Evolutionary conservation across 2,888 invertebrate species (phyloP), one percentile per base, ranked within the genome.

Genomic region (Melikaiella ostensackeni): DNA sequence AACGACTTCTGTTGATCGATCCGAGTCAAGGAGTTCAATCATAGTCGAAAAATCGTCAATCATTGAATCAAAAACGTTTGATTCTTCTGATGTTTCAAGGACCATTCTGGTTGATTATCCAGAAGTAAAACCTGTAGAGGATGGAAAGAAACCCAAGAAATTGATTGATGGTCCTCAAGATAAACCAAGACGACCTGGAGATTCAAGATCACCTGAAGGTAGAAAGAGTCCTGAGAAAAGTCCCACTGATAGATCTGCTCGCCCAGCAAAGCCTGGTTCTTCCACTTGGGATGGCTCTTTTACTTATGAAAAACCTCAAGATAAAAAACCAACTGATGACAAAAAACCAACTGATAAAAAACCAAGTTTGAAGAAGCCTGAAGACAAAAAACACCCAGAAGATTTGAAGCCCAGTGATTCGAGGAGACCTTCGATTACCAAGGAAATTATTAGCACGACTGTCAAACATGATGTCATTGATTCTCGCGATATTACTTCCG

Each of bases 261-360:
- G 89, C 62, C 77, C 78, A 1, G 70, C 55, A 0, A 86, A 86
- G 77, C 80, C 81, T 2, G 80, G 80, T 9, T 81, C 80, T 30
- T 86, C 86, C 0, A 85, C 84, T 19, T 88, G 87, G 87, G 86
- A 87, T 50, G 88, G 86, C 30, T 85, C 86, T 2, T 87, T 88
- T 64, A 81, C 83, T n/a, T 79, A 83, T n/a, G 85, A 87, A 57
- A 84, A 85, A 75, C 77, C 83, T 1, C 19, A 27, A 0, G 79
- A 80, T 13, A 77, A 73, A 55, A 80, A 30, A 30, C 79, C 82
- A 1, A 46, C 30, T 11, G 76, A 82, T 63, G 77, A 80, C 27
- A 82, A 79, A 42, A 80, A 76, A 78, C 30, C 76, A 24, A 46
- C 38, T 27, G 46, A 75, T 16, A 75, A 64, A 16, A 61, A 61